Evolutionary conservation across 2,113 vertebrate genomes (phyloP).

Genomic region (Solenodon paradoxus): DNA sequence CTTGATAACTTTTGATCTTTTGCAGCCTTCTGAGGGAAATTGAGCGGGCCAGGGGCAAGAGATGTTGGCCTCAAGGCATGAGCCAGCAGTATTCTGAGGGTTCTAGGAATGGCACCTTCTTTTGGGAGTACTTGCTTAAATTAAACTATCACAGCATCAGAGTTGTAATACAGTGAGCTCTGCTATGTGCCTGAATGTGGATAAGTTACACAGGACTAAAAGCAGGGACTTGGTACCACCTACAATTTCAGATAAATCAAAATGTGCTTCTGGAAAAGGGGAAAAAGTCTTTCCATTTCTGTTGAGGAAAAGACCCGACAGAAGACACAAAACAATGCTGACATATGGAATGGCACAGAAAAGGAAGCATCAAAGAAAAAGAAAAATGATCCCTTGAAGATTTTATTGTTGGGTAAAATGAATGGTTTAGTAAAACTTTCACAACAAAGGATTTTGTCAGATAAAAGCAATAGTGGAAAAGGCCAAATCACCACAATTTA

Average conservation of each 20-base stretch:
- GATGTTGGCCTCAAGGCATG: neutral
- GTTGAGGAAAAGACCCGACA: neutral
- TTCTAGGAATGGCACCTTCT: neutral
- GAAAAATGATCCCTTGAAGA: neutral
- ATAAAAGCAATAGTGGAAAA: neutral
- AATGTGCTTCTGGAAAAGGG: neutral
- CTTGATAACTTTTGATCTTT: neutral
- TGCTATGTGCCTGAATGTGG: neutral
- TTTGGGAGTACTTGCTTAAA: neutral
- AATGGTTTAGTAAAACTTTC: neutral
- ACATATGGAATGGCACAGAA: neutral
- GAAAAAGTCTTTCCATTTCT: neutral
- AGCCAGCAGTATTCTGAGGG: neutral
- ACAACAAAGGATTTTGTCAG: neutral
- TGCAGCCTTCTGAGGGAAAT: conserved; percentile 61
- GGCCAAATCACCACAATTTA: neutral
- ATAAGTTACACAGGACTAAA: neutral
- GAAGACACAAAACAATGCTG: neutral
- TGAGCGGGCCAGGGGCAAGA: neutral
- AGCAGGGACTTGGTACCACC: neutral
- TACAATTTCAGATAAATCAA: neutral
- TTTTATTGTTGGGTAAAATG: neutral
- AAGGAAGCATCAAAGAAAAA: neutral
- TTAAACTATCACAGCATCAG: conserved; percentile 20
- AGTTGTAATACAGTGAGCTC: neutral